Evolutionary conservation across 2,113 vertebrate species (phyloP).

Genomic region (Esox niger): DNA sequence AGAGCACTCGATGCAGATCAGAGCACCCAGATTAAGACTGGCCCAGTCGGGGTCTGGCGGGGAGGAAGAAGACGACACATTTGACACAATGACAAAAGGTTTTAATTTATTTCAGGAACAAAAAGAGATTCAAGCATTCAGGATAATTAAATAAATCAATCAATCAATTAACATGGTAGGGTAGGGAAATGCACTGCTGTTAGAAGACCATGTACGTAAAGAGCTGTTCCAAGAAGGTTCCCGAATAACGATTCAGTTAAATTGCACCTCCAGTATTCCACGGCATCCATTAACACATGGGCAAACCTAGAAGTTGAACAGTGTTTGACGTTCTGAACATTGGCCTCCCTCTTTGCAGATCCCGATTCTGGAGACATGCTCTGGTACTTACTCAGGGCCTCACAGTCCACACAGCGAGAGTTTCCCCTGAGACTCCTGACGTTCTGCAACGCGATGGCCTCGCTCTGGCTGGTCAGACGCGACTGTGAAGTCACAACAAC

Average conservation of each 20-base stretch:
- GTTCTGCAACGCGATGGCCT: constrained; percentile 93
- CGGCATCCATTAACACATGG: too few relatives aligned
- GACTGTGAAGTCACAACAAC: constrained; percentile 84
- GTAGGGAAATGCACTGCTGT: background rate
- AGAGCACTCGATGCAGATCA: constrained; percentile 98
- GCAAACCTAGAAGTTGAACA: too few relatives aligned
- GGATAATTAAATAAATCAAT: too few relatives aligned
- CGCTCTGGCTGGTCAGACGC: constrained; percentile 90
- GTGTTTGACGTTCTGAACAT: too few relatives aligned
- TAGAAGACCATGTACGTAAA: too few relatives aligned
- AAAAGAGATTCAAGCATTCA: too few relatives aligned
- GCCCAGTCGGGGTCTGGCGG: constrained; percentile 91
- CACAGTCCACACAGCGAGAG: constrained; percentile 91
- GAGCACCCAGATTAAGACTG: constrained; percentile 92
- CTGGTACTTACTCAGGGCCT: constrained; percentile 85
- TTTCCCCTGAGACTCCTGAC: constrained; percentile 89
- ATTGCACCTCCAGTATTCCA: too few relatives aligned
- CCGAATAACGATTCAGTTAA: too few relatives aligned
- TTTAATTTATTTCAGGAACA: too few relatives aligned
- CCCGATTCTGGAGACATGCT: background rate
- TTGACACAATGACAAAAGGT: background rate
- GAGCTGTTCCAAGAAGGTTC: too few relatives aligned
- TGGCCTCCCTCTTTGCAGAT: too few relatives aligned
- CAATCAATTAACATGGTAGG: background rate
- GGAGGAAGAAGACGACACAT: background rate